Percentiles rank a stretch among this genome's conserved stretches.
phyloP scores from a whole-genome alignment of 1,140 invertebrate genomes.

The Diabrotica virgifera region DNA sequence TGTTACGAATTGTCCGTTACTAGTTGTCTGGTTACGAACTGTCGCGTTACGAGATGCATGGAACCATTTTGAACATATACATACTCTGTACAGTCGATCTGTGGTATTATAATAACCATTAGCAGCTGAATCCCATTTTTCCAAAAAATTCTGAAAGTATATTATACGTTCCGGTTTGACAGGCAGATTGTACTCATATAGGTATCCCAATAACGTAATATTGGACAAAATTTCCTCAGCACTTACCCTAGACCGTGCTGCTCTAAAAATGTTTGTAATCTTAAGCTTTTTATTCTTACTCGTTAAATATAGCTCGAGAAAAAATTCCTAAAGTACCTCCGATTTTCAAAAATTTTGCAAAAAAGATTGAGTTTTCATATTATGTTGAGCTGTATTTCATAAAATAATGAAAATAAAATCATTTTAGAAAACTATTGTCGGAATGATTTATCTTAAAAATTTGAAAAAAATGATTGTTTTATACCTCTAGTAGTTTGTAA shows the following conservation, averaged over 20 bases:
- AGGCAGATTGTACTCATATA: slow-evolving; percentile 26
- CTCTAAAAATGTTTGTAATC: slow-evolving; percentile 13
- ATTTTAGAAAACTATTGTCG: too few species aligned
- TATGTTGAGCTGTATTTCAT: too few species aligned
- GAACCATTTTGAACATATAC: slow-evolving; percentile 8
- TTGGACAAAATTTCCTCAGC: slow-evolving; percentile 16
- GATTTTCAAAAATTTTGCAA: too few species aligned
- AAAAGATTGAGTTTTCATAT: too few species aligned
- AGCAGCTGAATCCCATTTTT: slow-evolving; percentile 14
- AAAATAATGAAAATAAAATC: too few species aligned
- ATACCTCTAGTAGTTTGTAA: too few species aligned
- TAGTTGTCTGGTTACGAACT: too few species aligned
- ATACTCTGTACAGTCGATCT: slow-evolving; percentile 3
- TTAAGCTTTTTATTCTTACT: neutral
- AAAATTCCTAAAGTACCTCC: too few species aligned
- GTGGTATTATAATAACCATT: slow-evolving; percentile 3
- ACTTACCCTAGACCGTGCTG: slow-evolving; percentile 1
- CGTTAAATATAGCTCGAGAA: neutral
- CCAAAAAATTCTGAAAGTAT: slow-evolving; percentile 24
- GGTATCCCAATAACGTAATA: slow-evolving; percentile 21
- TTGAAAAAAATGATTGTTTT: too few species aligned
- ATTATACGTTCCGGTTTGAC: slow-evolving; percentile 1
- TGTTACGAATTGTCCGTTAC: too few species aligned
- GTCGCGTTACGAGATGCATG: too few species aligned
- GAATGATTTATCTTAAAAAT: too few species aligned